These are phyloP conservation scores for Caenorhabditis sp. DNA, from an alignment of 2,888 invertebrate genomes.

Conservation along the genomic window DNA sequence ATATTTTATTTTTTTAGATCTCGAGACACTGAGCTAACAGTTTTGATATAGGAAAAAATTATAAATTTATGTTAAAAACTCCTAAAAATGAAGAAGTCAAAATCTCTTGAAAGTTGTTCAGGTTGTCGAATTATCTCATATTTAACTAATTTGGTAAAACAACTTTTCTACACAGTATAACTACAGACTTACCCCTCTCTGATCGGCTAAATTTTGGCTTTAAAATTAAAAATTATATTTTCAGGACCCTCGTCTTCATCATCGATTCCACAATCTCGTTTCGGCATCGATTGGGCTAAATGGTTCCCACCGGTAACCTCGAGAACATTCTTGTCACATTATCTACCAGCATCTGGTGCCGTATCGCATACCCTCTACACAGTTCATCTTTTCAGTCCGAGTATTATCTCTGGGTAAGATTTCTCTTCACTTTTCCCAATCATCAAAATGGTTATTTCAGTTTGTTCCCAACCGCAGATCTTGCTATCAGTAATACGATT, in stretches of 20 bases:
- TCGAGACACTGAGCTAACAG: too few relatives aligned
- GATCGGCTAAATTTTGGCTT: not conserved
- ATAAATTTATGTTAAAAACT: too few relatives aligned
- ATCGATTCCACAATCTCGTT: slow-evolving; percentile 15
- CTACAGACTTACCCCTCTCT: not conserved
- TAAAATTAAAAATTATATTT: slow-evolving; percentile 3
- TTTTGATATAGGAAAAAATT: too few relatives aligned
- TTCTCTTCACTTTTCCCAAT: too few relatives aligned
- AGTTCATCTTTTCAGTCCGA: slow-evolving; percentile 63
- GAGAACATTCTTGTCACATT: slow-evolving; percentile 58
- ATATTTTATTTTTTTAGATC: too few relatives aligned
- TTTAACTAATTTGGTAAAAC: too few relatives aligned
- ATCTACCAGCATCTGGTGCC: slow-evolving; percentile 63
- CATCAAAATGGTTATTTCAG: too few relatives aligned
- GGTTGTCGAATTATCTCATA: too few relatives aligned
- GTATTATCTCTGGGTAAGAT: slow-evolving; percentile 47
- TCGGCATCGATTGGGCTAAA: slow-evolving; percentile 43
- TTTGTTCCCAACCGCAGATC: slow-evolving; percentile 70
- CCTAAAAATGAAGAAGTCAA: too few relatives aligned
- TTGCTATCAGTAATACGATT: slow-evolving; percentile 77
- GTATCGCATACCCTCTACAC: slow-evolving; percentile 64
- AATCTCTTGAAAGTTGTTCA: too few relatives aligned
- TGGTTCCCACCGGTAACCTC: slow-evolving; percentile 54
- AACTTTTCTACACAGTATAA: too few relatives aligned
- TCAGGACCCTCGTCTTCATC: slow-evolving; percentile 17